Base-by-base conservation (phyloP, 2,113 vertebrate genomes). In the Rhinichthys klamathensis region DNA sequence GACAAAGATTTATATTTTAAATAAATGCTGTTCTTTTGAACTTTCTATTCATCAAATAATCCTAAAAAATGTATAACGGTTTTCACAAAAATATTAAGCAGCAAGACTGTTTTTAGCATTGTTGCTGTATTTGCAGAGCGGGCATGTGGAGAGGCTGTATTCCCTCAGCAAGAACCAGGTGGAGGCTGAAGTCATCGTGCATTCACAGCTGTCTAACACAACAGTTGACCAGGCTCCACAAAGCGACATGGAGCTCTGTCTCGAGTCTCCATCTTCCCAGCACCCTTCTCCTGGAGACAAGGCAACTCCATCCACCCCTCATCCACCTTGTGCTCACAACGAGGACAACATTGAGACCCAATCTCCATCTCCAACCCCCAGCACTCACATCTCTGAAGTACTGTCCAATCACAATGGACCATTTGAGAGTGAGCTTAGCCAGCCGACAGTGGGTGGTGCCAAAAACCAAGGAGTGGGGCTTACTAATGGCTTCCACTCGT, bases 151-250 rank as follows among this genome's bases (percentile, higher is more conserved):
- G 51, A 44, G 44, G 23, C 63, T 75, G 32, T 74, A 81, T 27
- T 93, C 95, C 1, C 87, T 93, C 88, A 95, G 87, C 91, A 92
- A 94, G 70, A 96, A 97, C 92, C 96, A 96, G 91, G 95, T 99
- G 69, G 96, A 99, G 91, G 98, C 98, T 0, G 96, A 98, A 32
- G 97, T 99, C 88, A 99, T 99, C 0, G 97, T 99, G 88, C 98
- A 99, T 91, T 98, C 97, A 3, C 97, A 97, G 91, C 95, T 98
- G 84, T 95, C 95, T 16, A 96, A 97, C 16, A 93, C 93, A 35
- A 51, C 27, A 38, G 56, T 18, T 58, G 83, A 84, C 25, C 73
- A 54, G 27, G 56, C 46, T 65, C 65, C 84, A 35, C 87, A 63
- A 35, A 75, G 69, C 15, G 83, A 88, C 69, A 27, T 61, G 25